Evolutionary conservation across 2,888 invertebrate genomes (phyloP).

Genomic region (Ramazzottius varieornatus): DNA sequence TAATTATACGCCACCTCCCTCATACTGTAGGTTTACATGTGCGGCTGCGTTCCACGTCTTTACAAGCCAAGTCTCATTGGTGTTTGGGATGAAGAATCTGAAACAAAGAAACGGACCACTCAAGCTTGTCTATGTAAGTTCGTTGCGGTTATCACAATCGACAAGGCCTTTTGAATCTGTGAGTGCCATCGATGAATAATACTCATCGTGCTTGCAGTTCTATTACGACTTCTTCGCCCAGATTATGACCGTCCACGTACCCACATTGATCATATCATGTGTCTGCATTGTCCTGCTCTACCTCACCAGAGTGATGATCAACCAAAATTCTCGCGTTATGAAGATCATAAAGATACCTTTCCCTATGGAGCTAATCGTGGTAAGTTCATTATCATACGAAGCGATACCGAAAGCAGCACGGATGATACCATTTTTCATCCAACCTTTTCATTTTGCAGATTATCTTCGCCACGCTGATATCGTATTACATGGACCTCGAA

Average conservation of each 20-base stretch:
- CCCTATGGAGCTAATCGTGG: neutral
- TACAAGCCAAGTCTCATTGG: neutral
- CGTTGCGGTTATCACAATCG: too few species aligned
- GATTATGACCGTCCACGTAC: neutral
- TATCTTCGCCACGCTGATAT: neutral
- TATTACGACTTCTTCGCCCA: neutral
- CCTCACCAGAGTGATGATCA: neutral
- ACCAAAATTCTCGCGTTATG: neutral
- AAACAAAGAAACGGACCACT: neutral
- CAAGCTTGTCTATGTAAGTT: neutral
- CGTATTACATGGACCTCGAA: neutral
- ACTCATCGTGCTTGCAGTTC: neutral
- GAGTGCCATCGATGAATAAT: too few species aligned
- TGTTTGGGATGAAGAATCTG: neutral
- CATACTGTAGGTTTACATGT: neutral
- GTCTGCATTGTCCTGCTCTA: neutral
- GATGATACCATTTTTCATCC: too few species aligned
- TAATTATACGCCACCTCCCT: too few species aligned
- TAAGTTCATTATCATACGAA: neutral
- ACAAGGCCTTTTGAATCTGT: neutral
- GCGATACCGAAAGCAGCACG: too few species aligned
- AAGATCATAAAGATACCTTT: neutral
- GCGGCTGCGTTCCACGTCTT: slow-evolving; percentile 1
- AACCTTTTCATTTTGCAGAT: too few species aligned
- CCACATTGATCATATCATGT: neutral